Base-by-base conservation (phyloP, 2,888 invertebrate species). In the Acronicta psi region DNA sequence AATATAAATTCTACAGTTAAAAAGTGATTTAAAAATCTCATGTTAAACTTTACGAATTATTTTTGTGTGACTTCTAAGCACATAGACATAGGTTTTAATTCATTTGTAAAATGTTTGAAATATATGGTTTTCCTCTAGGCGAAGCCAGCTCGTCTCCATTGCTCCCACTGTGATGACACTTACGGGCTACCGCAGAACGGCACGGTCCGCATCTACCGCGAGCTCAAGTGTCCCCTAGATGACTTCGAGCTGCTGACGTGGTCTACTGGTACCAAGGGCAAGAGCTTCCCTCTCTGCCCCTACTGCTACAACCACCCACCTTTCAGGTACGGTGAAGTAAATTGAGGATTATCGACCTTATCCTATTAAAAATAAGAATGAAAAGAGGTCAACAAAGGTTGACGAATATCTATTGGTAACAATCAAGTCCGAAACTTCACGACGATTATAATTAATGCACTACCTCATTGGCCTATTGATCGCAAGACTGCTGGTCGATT, bases 221-320 rank as follows among this genome's bases (percentile, higher is more conserved):
- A 99, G 90, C 95, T 98, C 42, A 98, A 98, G 88, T 99, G 99
- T 87, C 99, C 99, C 0, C 92, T 99, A 53, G 99, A 99, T 84
- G 99, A 99, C 86, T 99, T 99, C 88, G 99, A 99, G 84, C 94
- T 99, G 72, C 95, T 99, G 14, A 97, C 98, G 38, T 99, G 98
- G 97, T 98, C 98, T 0, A 97, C 98, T n/a, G 99, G 99, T 0
- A 96, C 96, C 37, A 98, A 98, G 85, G 98, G 99, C n/a, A 98
- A 98, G 92, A 98, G 98, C 86, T 99, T 96, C 89, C 97, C 98
- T 0, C 97, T 99, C 66, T 99, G 99, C 85, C 99, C 99, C 0
- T 99, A 99, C 90, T 99, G 99, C 89, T 99, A 97, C 89, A 99
- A 99, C 86, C 97, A 99, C 92, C 98, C 99, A n/a, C 99, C 99